Evolutionary conservation across 2,797 vertebrate species (phyloP).

Genomic region (Sebastiscus tertius): DNA sequence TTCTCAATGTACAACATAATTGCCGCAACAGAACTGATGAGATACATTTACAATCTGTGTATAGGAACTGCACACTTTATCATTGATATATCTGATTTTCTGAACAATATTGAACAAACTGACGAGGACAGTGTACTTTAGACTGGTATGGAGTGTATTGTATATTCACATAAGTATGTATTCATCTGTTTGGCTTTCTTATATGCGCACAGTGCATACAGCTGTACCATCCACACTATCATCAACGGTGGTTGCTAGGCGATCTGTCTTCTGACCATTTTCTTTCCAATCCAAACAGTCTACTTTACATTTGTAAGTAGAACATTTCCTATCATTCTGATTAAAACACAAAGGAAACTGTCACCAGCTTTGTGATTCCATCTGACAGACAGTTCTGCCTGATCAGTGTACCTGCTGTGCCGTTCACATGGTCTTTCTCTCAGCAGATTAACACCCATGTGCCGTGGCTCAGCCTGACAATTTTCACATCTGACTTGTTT

Average conservation of each 20-base stretch:
- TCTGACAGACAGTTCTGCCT: conserved; percentile 7
- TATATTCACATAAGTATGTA: not conserved
- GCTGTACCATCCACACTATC: not conserved
- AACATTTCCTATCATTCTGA: not conserved
- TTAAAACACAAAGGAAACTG: not conserved
- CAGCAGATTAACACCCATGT: conserved; percentile 44
- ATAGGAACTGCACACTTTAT: not conserved
- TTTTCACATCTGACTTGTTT: conserved; percentile 58
- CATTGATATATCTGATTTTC: not conserved
- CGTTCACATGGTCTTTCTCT: not conserved
- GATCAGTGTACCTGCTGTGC: not conserved
- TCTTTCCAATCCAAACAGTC: not conserved
- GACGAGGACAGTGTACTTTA: not conserved
- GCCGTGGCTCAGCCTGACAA: conserved; percentile 32
- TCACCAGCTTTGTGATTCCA: not conserved
- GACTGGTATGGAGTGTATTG: not conserved
- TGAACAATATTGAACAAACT: not conserved
- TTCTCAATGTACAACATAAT: not conserved
- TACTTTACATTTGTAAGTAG: not conserved
- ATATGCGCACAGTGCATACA: not conserved
- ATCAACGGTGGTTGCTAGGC: not conserved
- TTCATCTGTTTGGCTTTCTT: not conserved
- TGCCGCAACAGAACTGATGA: not conserved
- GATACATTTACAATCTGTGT: not conserved
- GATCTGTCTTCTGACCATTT: not conserved